Evolutionary conservation across 2,888 invertebrate genomes (phyloP).

Genomic region (Melipona bicolor): DNA sequence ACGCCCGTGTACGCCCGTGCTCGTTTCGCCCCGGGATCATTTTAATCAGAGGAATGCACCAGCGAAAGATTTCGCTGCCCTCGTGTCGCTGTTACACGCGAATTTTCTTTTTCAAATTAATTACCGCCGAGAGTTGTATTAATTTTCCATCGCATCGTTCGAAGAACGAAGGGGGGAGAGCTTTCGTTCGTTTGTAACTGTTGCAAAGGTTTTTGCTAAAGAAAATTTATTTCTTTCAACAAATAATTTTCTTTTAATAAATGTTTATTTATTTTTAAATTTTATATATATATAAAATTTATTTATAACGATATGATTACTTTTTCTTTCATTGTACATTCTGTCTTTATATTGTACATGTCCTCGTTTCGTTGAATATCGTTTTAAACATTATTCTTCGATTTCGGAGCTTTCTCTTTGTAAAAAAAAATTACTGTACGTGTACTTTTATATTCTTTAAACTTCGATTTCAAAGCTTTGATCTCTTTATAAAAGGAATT

Average conservation of each 20-base stretch:
- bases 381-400: neutral
- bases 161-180: neutral
- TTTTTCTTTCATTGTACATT: no score
- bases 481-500: neutral
- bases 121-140: neutral
- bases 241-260: no score
- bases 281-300: no score
- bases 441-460: neutral
- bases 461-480: neutral
- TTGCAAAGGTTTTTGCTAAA: neutral
- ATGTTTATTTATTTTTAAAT: no score
- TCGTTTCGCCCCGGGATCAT: conserved; percentile 10
- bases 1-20: neutral
- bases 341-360: no score
- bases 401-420: neutral
- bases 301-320: no score
- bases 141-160: neutral
- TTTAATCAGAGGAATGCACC: conserved; percentile 16
- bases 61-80: neutral
- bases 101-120: neutral
- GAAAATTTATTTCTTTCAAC: neutral
- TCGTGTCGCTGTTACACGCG: neutral
- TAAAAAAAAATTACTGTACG: neutral
- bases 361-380: neutral
- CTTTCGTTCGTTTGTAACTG: neutral